Conservation (phyloP, 1,140 invertebrate species). For the Cepaea nemoralis region DNA sequence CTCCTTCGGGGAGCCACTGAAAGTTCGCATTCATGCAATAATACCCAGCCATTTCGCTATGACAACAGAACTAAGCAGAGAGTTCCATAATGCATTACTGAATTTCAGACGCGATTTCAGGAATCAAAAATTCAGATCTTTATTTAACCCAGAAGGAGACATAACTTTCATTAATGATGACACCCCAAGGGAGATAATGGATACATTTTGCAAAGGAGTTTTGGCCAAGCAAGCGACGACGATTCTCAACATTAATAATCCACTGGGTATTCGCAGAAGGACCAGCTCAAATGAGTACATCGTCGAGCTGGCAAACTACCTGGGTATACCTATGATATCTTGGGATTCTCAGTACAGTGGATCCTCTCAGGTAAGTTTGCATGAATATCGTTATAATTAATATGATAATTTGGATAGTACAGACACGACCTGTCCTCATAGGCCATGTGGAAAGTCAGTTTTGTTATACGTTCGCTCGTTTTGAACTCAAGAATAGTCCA, state of each 20-base stretch:
- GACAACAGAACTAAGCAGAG: background rate
- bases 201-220: constrained; percentile 43
- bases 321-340: constrained; percentile 49
- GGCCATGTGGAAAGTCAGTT: no score
- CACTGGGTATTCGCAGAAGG: constrained; percentile 24
- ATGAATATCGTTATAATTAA: background rate
- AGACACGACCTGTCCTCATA: no score
- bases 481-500: no score
- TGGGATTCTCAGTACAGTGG: constrained; percentile 50
- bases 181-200: constrained; percentile 47
- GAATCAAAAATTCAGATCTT: background rate
- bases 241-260: constrained; percentile 51
- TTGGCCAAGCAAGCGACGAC: constrained; percentile 42
- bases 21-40: background rate
- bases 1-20: background rate
- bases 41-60: background rate
- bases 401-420: background rate
- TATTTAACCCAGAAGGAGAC: background rate
- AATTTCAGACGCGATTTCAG: background rate
- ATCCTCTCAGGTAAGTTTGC: constrained; percentile 40
- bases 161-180: constrained; percentile 12
- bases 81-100: background rate
- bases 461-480: no score
- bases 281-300: constrained; percentile 47
- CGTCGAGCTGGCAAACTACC: constrained; percentile 40